These are phyloP conservation scores for Tiphia femorata DNA, from an alignment of 2,888 invertebrate genomes.

Conservation along the genomic window DNA sequence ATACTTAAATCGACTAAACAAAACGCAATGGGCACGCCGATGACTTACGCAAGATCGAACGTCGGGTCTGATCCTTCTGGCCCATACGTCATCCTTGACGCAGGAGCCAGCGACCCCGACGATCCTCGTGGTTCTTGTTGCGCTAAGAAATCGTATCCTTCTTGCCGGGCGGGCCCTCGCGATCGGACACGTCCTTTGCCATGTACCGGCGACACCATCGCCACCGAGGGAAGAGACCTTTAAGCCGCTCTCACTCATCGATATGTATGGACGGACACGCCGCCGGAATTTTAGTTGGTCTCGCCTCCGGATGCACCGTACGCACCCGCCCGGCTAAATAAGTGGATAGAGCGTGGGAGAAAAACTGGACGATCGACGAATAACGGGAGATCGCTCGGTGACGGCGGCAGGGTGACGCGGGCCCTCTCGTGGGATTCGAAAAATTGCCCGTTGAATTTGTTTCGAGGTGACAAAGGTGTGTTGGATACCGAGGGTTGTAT, in stretches of 20 bases:
- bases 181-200: conserved; percentile 52
- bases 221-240: conserved; percentile 22
- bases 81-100: conserved; percentile 62
- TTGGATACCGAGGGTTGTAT: too few species aligned
- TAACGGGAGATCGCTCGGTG: background rate
- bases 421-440: too few species aligned
- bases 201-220: conserved; percentile 56
- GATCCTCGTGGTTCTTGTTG: conserved; percentile 56
- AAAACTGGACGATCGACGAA: background rate
- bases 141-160: conserved; percentile 52
- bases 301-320: conserved; percentile 38
- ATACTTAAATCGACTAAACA: too few species aligned
- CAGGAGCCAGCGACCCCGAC: conserved; percentile 50
- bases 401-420: too few species aligned
- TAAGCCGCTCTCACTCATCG: conserved; percentile 54
- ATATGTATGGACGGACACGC: conserved; percentile 63
- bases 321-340: conserved; percentile 51
- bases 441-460: too few species aligned
- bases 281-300: conserved; percentile 66
- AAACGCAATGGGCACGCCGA: background rate
- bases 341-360: conserved; percentile 51
- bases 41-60: conserved; percentile 3
- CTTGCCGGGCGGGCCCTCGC: conserved; percentile 46
- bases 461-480: too few species aligned
- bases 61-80: conserved; percentile 27